Conservation (phyloP, 2,113 vertebrate species). For the Apodemus sylvaticus region DNA sequence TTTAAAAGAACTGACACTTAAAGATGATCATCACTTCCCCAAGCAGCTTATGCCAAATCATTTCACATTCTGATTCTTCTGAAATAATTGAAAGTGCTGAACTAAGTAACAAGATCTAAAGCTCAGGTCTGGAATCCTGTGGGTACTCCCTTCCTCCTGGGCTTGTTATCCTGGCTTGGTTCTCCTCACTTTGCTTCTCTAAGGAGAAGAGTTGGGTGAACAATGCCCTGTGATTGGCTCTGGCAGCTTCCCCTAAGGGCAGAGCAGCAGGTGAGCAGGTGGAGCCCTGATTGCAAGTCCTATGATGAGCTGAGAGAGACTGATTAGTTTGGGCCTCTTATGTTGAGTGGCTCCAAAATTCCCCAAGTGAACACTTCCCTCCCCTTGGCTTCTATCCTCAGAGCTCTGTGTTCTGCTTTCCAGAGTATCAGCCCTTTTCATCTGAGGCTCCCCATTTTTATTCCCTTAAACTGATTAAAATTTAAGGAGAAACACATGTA, state of each 20-base stretch:
- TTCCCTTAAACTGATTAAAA: background rate
- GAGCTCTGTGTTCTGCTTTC: background rate
- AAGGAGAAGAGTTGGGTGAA: constrained; percentile 29
- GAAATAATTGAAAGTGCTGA: background rate
- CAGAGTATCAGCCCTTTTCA: background rate
- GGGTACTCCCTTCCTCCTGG: background rate
- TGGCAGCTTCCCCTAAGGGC: background rate
- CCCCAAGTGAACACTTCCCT: background rate
- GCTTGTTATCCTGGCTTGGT: background rate
- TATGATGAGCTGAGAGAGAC: constrained; percentile 54
- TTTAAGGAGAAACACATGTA: background rate
- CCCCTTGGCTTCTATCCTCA: background rate
- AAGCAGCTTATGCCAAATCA: background rate
- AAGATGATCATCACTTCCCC: background rate
- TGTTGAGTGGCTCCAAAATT: constrained; percentile 54
- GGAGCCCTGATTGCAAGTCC: constrained; percentile 62
- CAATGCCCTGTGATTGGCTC: constrained; percentile 68
- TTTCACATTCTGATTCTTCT: background rate
- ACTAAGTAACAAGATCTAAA: background rate
- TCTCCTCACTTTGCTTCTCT: background rate
- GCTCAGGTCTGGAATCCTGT: background rate
- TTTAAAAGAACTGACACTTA: too few species aligned
- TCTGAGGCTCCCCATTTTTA: background rate
- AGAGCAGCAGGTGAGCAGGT: constrained; percentile 59
- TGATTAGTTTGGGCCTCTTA: constrained; percentile 62